Base-by-base conservation (phyloP, 2,113 vertebrate genomes). In the Illadopsis cleaveri region DNA sequence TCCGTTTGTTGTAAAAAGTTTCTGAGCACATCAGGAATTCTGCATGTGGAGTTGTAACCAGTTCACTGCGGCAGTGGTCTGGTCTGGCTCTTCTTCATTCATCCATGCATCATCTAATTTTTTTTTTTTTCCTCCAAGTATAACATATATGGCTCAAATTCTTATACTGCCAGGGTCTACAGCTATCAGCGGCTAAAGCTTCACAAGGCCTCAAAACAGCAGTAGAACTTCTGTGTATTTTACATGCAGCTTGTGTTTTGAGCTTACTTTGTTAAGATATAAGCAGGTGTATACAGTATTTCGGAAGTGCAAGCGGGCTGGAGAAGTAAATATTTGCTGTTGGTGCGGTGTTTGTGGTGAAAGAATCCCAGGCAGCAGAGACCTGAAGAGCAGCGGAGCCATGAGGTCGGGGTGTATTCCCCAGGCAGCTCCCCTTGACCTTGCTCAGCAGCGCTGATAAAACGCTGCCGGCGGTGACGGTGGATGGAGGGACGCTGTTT, bases 401-500 rank as follows among this genome's bases (percentile, higher is more conserved):
- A 0, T 1, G 17, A 23, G 5, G 13, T 18, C 3, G 5, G 48
- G 56, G 5, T 18, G 0, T 5, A 2, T 30, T 72, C 31, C 65
- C 25, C 10, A 2, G 5, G 9, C 40, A 13, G 35, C 50, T 69
- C 65, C 12, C 10, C 61, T 1, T 3, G 12, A 6, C 24, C 58
- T 44, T 23, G 42, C 68, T 6, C 68, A 23, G 45, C 51, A 18
- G 40, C 15, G 50, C 64, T 5, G 40, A 5, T 9, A 1, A 15
- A 40, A 13, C 3, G 21, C 57, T 14, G 62, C 33, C 3, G 31
- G 57, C 5, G 12, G 10, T 27, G 13, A 2, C 2, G 5, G 7
- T 0, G 53, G 9, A 3, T 8, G 3, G 11, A 11, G 5, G 6
- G 27, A 24, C 25, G 15, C 3, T 1, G 24, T 38, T 28, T 9